Evolutionary conservation across 2,888 invertebrate genomes (phyloP).

Genomic region (Linyphia triangularis): DNA sequence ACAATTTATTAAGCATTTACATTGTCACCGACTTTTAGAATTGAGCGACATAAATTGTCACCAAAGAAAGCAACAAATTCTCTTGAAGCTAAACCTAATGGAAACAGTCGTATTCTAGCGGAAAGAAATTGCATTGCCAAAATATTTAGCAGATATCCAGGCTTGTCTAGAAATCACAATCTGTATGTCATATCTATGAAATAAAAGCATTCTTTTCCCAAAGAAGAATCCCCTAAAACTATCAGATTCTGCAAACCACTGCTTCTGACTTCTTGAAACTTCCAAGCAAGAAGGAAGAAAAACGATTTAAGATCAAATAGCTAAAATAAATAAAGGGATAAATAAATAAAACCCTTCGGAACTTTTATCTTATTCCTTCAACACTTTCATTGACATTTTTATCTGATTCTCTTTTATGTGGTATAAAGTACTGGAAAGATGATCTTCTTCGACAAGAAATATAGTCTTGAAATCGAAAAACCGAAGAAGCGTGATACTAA

Average conservation of each 20-base stretch:
- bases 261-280: neutral
- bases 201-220: neutral
- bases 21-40: neutral
- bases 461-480: constrained; percentile 52
- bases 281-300: neutral
- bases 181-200: neutral
- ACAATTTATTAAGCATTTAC: no score
- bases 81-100: neutral
- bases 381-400: constrained; percentile 40
- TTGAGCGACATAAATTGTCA: neutral
- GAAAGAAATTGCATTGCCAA: neutral
- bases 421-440: constrained; percentile 34
- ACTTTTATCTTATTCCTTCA: constrained; percentile 41
- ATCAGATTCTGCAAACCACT: neutral
- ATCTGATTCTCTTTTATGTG: constrained; percentile 28
- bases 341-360: constrained; percentile 38
- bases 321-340: constrained; percentile 52
- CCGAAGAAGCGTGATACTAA: constrained; percentile 46
- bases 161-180: neutral
- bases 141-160: neutral
- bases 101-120: neutral
- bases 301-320: neutral
- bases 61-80: neutral
- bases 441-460: constrained; percentile 42
- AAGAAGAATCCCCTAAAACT: neutral